Base-by-base conservation (phyloP, 2,888 invertebrate genomes). In the Germaria angustata region DNA sequence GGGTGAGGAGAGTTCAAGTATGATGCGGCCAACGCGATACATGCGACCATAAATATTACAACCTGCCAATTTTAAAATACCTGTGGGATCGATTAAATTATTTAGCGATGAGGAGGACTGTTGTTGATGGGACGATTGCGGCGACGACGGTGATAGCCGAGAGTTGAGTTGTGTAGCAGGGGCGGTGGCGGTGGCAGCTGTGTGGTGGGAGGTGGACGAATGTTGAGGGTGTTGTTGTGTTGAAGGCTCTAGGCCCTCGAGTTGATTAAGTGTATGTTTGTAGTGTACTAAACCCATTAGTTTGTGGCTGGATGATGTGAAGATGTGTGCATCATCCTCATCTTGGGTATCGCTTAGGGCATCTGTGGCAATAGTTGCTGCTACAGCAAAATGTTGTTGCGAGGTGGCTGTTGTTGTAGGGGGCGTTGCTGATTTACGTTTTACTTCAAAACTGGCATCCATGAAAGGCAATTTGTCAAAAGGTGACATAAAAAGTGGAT, bases 21-120 rank as follows among this genome's bases (percentile, higher is more conserved):
- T 96, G 85, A 96, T 95, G 87, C 94, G 93, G 3, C 96, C 96
- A 9, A 97, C 95, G 24, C 95, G 93, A 90, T 97, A 97, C 95
- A 97, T 97, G 84, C 95, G 93, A 6, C 97, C 97, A 87, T 97
- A 97, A 86, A 97, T 97, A 91, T 97, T 97, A 89, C 97, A 97
- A 0, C 97, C 97, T 11, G 96, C 96, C 82, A 97, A 90, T 90
- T 96, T 96, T 53, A 96, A 91, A 65, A 95, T 90, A 39, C 95
- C 94, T 13, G 93, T 90, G 55, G 89, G 87, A 85, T 88, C 88
- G 80, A 88, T 88, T 84, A 89, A 84, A 80, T 85, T 87, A 72
- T 86, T 87, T 49, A 85, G 49, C 13, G 84, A 51, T 22, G 66
- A 51, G 28, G 78, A 71, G 41, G 66, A 57, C 22, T 55, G 76